These are phyloP conservation scores for Squalus acanthias DNA, from an alignment of 2,797 vertebrate species.

Conservation along the genomic window DNA sequence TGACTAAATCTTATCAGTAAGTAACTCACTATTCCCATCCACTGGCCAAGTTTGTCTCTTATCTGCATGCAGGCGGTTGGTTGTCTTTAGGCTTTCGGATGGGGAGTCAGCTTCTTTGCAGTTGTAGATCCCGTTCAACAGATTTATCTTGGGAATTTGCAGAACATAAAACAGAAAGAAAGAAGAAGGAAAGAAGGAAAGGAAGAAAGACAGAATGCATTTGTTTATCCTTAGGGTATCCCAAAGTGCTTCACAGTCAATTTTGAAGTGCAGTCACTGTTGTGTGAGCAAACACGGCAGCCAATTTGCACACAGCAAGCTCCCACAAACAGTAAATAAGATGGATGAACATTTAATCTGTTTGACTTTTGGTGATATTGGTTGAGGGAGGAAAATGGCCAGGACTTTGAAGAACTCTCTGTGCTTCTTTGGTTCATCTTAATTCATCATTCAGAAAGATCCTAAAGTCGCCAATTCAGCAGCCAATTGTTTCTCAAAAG, in stretches of 20 bases:
- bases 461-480: neutral
- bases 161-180: neutral
- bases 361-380: too few species aligned
- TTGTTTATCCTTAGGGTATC: neutral
- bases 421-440: neutral
- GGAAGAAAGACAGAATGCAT: neutral
- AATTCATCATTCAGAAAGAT: neutral
- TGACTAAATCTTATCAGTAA: neutral
- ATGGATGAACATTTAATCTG: neutral
- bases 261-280: neutral
- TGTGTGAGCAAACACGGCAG: neutral
- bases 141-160: neutral
- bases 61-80: neutral
- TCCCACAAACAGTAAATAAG: neutral
- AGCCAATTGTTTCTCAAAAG: neutral
- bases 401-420: neutral
- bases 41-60: neutral
- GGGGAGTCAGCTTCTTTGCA: neutral
- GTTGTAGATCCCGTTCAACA: neutral
- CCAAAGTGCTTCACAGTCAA: neutral
- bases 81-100: neutral
- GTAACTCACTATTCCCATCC: neutral
- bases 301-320: neutral
- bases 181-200: neutral
- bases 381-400: neutral